A percentile compares a stretch with the other conserved stretches of the same genome.
Evolutionary conservation across 2,113 vertebrate species (phyloP).

Genomic region (Equus przewalskii): DNA sequence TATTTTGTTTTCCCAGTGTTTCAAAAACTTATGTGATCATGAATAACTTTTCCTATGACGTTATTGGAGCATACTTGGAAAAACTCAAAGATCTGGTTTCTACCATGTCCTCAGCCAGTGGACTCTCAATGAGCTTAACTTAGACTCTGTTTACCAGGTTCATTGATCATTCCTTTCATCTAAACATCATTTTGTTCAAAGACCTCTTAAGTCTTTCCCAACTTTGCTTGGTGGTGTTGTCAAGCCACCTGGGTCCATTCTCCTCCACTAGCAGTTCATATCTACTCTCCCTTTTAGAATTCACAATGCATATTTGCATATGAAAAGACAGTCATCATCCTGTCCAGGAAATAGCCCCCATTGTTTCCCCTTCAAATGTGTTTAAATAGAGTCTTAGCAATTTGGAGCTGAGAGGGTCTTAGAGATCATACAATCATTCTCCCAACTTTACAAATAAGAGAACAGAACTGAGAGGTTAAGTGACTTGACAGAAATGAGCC

Average conservation of each 20-base stretch:
- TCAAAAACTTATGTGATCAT: not conserved
- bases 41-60: not conserved
- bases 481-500: conserved; percentile 22
- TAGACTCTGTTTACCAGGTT: not conserved
- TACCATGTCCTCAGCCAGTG: not conserved
- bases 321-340: conserved; percentile 41
- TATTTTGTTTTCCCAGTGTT: not conserved
- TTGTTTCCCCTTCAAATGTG: conserved; percentile 3
- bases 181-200: not conserved
- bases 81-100: conserved; percentile 18
- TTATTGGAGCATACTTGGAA: not conserved
- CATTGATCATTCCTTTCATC: not conserved
- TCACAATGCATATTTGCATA: not conserved
- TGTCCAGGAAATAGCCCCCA: not conserved
- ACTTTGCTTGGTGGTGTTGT: not conserved
- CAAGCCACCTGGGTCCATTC: not conserved
- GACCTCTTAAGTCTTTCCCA: not conserved
- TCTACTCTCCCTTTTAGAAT: not conserved
- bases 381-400: conserved; percentile 7
- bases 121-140: not conserved
- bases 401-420: not conserved
- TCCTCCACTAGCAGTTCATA: not conserved
- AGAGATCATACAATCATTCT: not conserved
- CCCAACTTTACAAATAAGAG: conserved; percentile 51
- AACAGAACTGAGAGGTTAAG: not conserved